phyloP scores from a whole-genome alignment of 2,797 vertebrate genomes.

The Malacoraja senta region DNA sequence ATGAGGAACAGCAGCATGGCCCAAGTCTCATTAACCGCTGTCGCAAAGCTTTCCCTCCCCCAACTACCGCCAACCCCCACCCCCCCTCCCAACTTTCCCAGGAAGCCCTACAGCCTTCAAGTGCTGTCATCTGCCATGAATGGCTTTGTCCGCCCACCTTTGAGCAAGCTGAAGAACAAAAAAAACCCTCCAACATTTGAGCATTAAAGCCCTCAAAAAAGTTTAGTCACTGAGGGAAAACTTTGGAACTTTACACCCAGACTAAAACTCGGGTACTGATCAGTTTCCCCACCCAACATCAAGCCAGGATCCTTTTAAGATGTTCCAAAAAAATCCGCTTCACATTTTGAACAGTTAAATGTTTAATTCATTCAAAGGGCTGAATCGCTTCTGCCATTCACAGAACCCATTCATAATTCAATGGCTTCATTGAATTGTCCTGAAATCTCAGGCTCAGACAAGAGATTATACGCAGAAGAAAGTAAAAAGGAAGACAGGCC shows the following conservation, averaged over 20 bases:
- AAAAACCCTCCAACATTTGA: conserved; percentile 4
- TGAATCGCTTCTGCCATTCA: conserved; percentile 36
- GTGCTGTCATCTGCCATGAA: conserved; percentile 35
- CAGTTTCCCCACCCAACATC: neutral
- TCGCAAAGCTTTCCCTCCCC: conserved; percentile 44
- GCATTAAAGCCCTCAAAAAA: conserved; percentile 1
- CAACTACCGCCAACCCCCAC: conserved; percentile 37
- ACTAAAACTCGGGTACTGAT: neutral
- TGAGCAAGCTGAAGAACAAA: neutral
- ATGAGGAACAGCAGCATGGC: conserved; percentile 33
- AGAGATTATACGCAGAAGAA: conserved; percentile 35
- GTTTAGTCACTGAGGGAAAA: neutral
- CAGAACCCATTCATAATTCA: conserved; percentile 34
- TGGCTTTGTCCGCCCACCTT: neutral
- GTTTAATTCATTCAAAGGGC: conserved; percentile 35
- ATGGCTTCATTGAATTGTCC: conserved; percentile 37
- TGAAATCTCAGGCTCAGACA: conserved; percentile 27
- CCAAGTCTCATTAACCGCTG: conserved; percentile 20
- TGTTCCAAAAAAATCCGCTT: conserved; percentile 26
- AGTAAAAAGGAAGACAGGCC: conserved; percentile 11
- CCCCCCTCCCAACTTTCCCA: conserved; percentile 40
- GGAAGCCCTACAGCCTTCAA: conserved; percentile 39
- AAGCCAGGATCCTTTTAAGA: neutral
- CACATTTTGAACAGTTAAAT: conserved; percentile 39
- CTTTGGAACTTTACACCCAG: neutral